Percentiles rank a stretch among this genome's conserved stretches.
These are phyloP conservation scores for Lochmaea crataegi DNA, from an alignment of 2,888 invertebrate species.

Conservation along the genomic window DNA sequence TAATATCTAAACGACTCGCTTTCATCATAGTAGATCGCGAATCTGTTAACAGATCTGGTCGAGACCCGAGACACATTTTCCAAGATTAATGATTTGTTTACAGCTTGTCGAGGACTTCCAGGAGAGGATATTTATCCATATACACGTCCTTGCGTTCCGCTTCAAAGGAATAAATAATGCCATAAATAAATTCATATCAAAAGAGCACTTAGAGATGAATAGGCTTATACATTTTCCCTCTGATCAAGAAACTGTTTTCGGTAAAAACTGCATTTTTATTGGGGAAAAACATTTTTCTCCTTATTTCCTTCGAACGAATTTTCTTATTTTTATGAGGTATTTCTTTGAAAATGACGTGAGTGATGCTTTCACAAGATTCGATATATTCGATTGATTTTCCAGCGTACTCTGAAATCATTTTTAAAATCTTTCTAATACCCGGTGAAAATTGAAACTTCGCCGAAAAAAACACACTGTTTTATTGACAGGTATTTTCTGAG, in stretches of 20 bases:
- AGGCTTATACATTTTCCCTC: constrained; percentile 31
- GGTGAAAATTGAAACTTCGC: not conserved
- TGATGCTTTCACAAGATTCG: constrained; percentile 13
- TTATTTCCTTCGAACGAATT: constrained; percentile 1
- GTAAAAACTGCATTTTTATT: constrained; percentile 20
- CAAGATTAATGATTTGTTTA: constrained; percentile 48
- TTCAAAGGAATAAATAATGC: constrained; percentile 42
- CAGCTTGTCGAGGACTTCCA: constrained; percentile 32
- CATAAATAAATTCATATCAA: constrained; percentile 45
- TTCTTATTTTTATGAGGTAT: constrained; percentile 15
- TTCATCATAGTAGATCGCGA: not conserved
- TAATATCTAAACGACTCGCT: not conserved
- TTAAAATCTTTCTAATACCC: not conserved
- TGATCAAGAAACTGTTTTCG: constrained; percentile 26
- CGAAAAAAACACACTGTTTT: too few relatives aligned
- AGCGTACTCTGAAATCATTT: not conserved
- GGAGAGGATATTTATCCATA: constrained; percentile 32
- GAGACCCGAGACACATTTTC: constrained; percentile 43
- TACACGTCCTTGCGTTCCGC: constrained; percentile 28
- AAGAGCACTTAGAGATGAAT: constrained; percentile 42
- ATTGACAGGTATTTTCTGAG: too few relatives aligned
- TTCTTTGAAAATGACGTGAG: constrained; percentile 10
- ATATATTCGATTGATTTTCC: constrained; percentile 9
- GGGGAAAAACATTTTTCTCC: constrained; percentile 16
- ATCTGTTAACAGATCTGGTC: constrained; percentile 33